phyloP scores from a whole-genome alignment of 2,888 invertebrate genomes.

The Crematogaster levior region DNA sequence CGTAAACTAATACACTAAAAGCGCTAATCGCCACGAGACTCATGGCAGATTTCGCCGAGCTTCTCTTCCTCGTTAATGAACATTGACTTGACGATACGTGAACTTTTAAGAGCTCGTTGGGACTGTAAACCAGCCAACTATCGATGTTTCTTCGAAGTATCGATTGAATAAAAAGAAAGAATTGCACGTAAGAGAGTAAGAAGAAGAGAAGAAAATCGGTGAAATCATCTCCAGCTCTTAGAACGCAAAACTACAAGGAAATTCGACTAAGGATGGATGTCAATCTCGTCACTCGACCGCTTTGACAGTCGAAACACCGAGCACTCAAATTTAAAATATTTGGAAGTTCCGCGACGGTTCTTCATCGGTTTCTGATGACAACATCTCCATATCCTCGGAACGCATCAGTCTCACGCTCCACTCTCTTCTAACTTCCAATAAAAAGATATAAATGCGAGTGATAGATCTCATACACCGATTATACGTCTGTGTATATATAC shows the following conservation, averaged over 20 bases:
- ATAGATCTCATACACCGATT: conserved; percentile 60
- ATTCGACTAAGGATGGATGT: conserved; percentile 5
- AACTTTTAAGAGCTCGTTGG: neutral
- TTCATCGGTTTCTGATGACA: neutral
- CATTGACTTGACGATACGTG: neutral
- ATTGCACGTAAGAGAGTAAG: neutral
- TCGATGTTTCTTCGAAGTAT: neutral
- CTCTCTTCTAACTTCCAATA: conserved; percentile 44
- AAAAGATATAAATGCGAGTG: conserved; percentile 66
- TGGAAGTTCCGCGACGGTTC: conserved; percentile 13
- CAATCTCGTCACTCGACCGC: conserved; percentile 2
- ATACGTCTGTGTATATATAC: conserved; percentile 27
- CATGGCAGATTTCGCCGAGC: conserved; percentile 23
- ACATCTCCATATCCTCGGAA: conserved; percentile 39
- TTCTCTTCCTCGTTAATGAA: conserved; percentile 22
- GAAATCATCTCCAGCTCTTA: conserved; percentile 22
- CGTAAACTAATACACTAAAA: conserved; percentile 36
- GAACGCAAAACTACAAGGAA: conserved; percentile 1
- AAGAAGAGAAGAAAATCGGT: conserved; percentile 15
- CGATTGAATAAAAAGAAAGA: neutral
- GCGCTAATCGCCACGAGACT: neutral
- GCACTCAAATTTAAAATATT: neutral
- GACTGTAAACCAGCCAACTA: neutral
- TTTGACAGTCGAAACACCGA: conserved; percentile 23
- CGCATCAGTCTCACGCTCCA: conserved; percentile 50